Evolutionary conservation across 1,140 invertebrate genomes (phyloP).

Genomic region (Helicoverpa armigera): DNA sequence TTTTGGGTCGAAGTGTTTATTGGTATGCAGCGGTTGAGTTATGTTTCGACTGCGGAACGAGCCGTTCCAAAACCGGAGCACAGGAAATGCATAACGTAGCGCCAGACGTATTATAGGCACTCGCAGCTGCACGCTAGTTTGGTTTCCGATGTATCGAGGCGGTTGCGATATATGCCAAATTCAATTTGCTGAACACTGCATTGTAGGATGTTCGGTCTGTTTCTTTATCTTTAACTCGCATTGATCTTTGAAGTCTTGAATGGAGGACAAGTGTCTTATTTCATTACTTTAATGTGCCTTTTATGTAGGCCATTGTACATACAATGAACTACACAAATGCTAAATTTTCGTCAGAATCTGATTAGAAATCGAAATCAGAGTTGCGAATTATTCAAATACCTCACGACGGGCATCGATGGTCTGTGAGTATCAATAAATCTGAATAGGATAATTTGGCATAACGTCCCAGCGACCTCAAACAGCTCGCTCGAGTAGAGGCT

Average conservation of each 20-base stretch:
- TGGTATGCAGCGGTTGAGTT: constrained; percentile 23
- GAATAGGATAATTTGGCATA: constrained; percentile 56
- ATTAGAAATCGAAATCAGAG: constrained; percentile 1
- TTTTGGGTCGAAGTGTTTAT: constrained; percentile 19
- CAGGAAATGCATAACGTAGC: constrained; percentile 46
- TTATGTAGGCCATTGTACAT: too few species aligned
- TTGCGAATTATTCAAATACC: constrained; percentile 10
- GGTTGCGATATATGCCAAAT: constrained; percentile 23
- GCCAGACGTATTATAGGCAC: constrained; percentile 38
- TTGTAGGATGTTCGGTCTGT: background rate
- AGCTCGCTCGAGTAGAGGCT: constrained; percentile 42
- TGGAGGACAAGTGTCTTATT: too few species aligned
- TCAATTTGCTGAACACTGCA: constrained; percentile 21
- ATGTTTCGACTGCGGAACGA: constrained; percentile 28
- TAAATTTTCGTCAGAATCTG: background rate
- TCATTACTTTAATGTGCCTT: too few species aligned
- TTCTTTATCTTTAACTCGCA: background rate
- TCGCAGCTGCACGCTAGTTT: constrained; percentile 19
- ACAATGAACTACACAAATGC: too few species aligned
- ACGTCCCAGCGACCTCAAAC: constrained; percentile 42
- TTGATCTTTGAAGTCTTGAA: too few species aligned
- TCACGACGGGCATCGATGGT: background rate
- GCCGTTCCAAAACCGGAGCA: constrained; percentile 41
- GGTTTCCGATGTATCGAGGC: constrained; percentile 37
- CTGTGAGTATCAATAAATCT: constrained; percentile 51